Evolutionary conservation across 2,888 invertebrate genomes (phyloP).

Genomic region (Lasioglossum pauxillum): DNA sequence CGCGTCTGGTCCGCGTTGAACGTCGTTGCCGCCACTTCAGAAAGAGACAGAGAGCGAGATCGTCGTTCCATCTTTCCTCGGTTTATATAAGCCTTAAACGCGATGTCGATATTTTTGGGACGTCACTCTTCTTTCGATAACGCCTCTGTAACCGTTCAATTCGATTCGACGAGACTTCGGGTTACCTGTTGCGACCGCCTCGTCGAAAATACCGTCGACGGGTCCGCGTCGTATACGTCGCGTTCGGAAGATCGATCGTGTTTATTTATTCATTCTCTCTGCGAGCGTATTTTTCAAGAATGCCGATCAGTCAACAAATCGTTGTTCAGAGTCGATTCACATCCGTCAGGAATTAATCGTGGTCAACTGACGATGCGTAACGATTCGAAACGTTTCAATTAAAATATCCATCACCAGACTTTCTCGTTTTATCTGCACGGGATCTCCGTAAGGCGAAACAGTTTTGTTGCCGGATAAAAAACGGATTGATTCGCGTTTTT

Average conservation of each 20-base stretch:
- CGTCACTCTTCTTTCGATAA: constrained; percentile 7
- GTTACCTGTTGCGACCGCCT: constrained; percentile 18
- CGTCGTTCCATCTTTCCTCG: constrained; percentile 33
- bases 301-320: neutral
- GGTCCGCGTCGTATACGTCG: neutral
- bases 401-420: neutral
- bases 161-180: neutral
- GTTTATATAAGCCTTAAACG: constrained; percentile 44
- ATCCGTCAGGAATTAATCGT: neutral
- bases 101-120: constrained; percentile 32
- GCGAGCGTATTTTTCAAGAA: neutral
- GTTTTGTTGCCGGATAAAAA: neutral
- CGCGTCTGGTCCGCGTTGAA: constrained; percentile 50
- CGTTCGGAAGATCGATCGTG: neutral
- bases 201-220: neutral
- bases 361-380: neutral
- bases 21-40: constrained; percentile 9
- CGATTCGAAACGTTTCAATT: neutral
- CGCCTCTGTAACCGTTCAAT: neutral
- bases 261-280: neutral
- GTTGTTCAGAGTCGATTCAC: neutral
- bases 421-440: neutral
- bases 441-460: neutral
- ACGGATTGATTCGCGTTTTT: neutral
- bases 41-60: neutral